Evolutionary conservation across 2,888 invertebrate genomes (phyloP), one percentile per base, ranked within the genome.

Genomic region (Hermaeophaga mercurialis): DNA sequence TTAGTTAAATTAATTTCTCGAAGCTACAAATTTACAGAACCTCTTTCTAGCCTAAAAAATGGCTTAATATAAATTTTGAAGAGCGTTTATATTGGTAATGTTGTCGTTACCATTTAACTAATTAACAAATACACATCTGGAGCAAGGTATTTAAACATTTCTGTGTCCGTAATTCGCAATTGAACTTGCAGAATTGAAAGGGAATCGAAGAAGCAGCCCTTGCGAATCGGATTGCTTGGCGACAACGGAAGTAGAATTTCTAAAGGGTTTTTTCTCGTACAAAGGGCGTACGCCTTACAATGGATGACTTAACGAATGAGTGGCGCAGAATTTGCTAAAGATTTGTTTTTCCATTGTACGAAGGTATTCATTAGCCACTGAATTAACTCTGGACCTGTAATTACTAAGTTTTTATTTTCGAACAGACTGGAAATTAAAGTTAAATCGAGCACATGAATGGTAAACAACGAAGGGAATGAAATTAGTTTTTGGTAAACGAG

Each of bases 311-410:
- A 57, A 53, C 56, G 38, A 50, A 48, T 38, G 38, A 48, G 34
- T 34, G 53, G 11, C 15, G 28, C 7, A 19, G 41, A 49, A 49
- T 39, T 45, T 41, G 41, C 39, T 19, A 50, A 49, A 46, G 50
- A 50, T 47, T 54, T 55, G 54, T 55, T 55, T 58, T 58, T 34
- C 47, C 38, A 41, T 55, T 55, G 54, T 58, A 12, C 8, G 44
- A 44, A 50, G 50, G 54, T 41, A 33, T 46, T 55, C 50, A 54
- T 54, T 54, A 53, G 38, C 48, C 38, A 11, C 14, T 22, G 45
- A 54, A 48, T 58, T 55, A 55, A 54, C 54, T 36, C 33, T 11
- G 17, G 52, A 52, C 36, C 28, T 47, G 50, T 54, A 52, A 58
- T 58, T 58, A 52, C 34, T 50, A 34, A 47, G 47, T 57, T 57